These are phyloP conservation scores for Ctenoplectra terminalis DNA, from an alignment of 1,140 invertebrate genomes.

Conservation along the genomic window DNA sequence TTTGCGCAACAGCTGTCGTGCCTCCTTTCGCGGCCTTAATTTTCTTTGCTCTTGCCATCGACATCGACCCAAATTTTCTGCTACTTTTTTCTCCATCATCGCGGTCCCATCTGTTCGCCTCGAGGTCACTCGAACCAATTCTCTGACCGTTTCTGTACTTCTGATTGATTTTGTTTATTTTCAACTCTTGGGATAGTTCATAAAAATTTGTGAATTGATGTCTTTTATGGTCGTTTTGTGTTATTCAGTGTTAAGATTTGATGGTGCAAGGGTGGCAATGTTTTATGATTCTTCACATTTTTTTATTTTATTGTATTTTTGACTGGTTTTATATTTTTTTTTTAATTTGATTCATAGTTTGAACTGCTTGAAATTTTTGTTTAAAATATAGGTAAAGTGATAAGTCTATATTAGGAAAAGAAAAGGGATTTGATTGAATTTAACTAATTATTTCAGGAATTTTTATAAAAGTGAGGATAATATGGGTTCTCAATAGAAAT, in stretches of 20 bases:
- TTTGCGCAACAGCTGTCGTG: slow-evolving; percentile 34
- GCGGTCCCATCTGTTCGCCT: background rate
- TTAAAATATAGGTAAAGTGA: background rate
- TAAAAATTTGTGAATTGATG: too few relatives aligned
- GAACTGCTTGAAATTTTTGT: too few relatives aligned
- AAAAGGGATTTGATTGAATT: background rate
- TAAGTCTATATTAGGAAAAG: background rate
- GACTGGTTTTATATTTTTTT: background rate
- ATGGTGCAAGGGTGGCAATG: too few relatives aligned
- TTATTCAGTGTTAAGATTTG: too few relatives aligned
- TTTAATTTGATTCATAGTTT: too few relatives aligned
- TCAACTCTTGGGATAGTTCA: too few relatives aligned
- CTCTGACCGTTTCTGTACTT: too few relatives aligned
- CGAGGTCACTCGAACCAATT: too few relatives aligned
- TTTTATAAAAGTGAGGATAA: background rate
- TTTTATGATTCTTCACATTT: too few relatives aligned
- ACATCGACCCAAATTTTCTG: slow-evolving; percentile 48
- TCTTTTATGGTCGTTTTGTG: too few relatives aligned
- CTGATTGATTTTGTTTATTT: too few relatives aligned
- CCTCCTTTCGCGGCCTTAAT: slow-evolving; percentile 29
- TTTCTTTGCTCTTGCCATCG: slow-evolving; percentile 22
- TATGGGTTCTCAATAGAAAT: background rate
- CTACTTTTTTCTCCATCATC: background rate
- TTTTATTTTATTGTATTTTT: too few relatives aligned
- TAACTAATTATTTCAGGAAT: background rate